Evolutionary conservation across 1,140 invertebrate species (phyloP).

Genomic region (Leptestheria dahalacensis): DNA sequence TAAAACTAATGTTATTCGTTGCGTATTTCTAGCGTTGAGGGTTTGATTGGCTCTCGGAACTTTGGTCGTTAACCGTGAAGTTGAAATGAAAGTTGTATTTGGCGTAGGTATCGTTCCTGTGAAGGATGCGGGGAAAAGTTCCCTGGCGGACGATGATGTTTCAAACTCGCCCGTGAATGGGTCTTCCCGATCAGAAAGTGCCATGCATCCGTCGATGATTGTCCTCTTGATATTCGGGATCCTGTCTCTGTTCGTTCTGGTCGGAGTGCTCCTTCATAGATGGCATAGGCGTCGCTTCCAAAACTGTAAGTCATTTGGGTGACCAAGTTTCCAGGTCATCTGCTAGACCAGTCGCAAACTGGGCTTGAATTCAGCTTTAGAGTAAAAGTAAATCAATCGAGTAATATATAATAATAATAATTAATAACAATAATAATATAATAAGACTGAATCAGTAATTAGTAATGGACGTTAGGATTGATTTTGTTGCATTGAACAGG

Average conservation of each 20-base stretch:
- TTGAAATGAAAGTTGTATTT: no score
- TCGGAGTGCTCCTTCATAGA: slow-evolving; percentile 27
- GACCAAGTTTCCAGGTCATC: slow-evolving; percentile 17
- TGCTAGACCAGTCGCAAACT: not conserved
- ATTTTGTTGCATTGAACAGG: not conserved
- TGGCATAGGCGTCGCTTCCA: slow-evolving; percentile 25
- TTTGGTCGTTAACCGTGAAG: no score
- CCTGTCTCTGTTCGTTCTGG: slow-evolving; percentile 15
- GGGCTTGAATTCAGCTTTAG: no score
- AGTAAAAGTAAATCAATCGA: no score
- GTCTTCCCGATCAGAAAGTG: not conserved
- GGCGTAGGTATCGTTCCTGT: no score
- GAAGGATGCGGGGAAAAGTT: no score
- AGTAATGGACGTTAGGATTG: slow-evolving; percentile 31
- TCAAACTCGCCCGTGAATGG: no score
- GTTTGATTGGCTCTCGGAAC: no score
- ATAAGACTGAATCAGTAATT: slow-evolving; percentile 18
- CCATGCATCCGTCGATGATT: slow-evolving; percentile 7
- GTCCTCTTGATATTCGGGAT: slow-evolving; percentile 3
- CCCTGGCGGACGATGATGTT: no score
- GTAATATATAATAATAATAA: no score
- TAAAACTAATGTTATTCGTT: not conserved
- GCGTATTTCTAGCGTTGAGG: not conserved
- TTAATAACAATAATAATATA: no score
- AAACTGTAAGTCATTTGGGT: slow-evolving; percentile 24